A percentile compares a stretch with the other conserved stretches of the same genome.
These are phyloP conservation scores for Myrmophylax atrothorax DNA, from an alignment of 2,113 vertebrate species.

Conservation along the genomic window DNA sequence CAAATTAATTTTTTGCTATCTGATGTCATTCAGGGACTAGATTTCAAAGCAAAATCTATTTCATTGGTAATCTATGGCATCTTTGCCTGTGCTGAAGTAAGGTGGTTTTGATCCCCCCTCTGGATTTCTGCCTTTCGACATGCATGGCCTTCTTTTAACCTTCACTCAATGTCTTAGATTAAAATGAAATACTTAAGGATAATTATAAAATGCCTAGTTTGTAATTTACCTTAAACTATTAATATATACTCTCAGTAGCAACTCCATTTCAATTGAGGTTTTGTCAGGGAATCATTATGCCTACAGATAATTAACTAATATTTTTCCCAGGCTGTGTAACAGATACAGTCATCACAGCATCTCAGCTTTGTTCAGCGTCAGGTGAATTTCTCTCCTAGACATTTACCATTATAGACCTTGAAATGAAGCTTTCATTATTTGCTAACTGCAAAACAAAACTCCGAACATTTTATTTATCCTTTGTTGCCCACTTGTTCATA, in stretches of 20 bases:
- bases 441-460: conserved; percentile 4
- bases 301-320: conserved; percentile 39
- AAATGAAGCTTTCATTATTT: conserved; percentile 45
- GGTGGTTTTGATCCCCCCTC: background rate
- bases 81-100: background rate
- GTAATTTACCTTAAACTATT: conserved; percentile 7
- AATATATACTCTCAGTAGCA: background rate
- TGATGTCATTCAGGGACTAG: background rate
- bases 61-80: background rate
- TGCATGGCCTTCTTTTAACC: background rate
- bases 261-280: conserved; percentile 16
- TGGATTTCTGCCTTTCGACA: background rate
- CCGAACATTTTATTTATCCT: background rate
- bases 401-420: background rate
- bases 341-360: background rate
- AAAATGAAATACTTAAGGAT: background rate
- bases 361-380: background rate
- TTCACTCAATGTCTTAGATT: background rate
- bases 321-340: conserved; percentile 4
- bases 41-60: conserved; percentile 5
- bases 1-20: conserved; percentile 51
- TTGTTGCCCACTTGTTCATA: background rate
- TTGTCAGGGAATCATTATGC: conserved; percentile 21
- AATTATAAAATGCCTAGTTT: background rate
- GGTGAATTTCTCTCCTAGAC: conserved; percentile 31